These are phyloP conservation scores for Glareola pratincola DNA, from an alignment of 2,113 vertebrate genomes.

Conservation along the genomic window DNA sequence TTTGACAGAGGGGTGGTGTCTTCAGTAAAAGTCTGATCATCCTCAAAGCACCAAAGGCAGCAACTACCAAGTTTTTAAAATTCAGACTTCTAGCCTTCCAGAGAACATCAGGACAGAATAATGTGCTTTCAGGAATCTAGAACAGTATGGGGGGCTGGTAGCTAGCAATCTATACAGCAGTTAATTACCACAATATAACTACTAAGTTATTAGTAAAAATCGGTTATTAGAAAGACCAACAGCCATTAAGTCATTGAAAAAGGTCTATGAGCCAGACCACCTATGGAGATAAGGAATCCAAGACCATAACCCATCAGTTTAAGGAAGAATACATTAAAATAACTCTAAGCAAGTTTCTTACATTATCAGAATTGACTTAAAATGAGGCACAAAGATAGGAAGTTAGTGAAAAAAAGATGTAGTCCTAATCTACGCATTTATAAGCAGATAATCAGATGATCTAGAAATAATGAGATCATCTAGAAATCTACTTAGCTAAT, in stretches of 20 bases:
- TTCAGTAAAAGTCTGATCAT: neutral
- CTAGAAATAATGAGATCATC: neutral
- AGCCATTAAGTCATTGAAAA: neutral
- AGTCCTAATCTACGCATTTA: neutral
- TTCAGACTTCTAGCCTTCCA: neutral
- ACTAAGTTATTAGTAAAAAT: neutral
- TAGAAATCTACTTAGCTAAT: neutral
- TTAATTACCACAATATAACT: neutral
- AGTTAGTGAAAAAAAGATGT: neutral
- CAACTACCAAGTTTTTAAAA: neutral
- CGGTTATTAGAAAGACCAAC: neutral
- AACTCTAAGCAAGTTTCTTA: neutral
- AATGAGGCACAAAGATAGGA: neutral
- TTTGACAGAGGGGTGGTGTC: neutral
- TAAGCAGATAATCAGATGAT: neutral
- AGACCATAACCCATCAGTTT: neutral
- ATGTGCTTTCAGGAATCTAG: neutral
- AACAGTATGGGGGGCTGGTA: neutral
- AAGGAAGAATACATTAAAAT: neutral
- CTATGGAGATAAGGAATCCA: neutral
- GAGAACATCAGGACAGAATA: neutral
- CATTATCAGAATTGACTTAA: neutral
- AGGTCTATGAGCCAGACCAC: neutral
- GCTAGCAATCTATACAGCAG: neutral
- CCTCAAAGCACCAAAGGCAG: neutral